Evolutionary conservation across 2,113 vertebrate genomes (phyloP).

Genomic region (Terrapene triunguis): DNA sequence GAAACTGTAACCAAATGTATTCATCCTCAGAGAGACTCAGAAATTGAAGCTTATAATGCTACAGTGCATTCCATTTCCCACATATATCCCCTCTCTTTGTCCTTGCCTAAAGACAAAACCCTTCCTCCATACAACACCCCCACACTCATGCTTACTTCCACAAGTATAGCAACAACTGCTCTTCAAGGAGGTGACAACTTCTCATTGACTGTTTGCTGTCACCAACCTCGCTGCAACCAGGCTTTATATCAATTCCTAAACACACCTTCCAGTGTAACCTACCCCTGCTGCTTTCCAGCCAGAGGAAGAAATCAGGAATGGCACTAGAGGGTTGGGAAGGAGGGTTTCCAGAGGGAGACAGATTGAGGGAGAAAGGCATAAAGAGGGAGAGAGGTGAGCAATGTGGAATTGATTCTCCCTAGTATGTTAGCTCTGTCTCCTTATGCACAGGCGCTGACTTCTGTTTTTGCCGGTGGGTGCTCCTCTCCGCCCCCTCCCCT

Average conservation of each 20-base stretch:
- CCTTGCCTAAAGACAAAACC: fast-evolving
- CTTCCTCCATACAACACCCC: background rate
- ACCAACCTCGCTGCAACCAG: background rate
- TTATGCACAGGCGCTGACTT: too few relatives aligned
- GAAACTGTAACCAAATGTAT: background rate
- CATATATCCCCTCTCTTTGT: too few relatives aligned
- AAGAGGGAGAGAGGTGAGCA: background rate
- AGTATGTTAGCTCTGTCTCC: background rate
- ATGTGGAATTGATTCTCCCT: background rate
- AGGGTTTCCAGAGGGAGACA: background rate
- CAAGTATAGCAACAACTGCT: background rate
- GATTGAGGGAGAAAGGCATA: background rate
- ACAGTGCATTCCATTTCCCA: background rate
- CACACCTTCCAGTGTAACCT: background rate
- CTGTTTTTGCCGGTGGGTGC: too few relatives aligned
- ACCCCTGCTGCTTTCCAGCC: background rate
- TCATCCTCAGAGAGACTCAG: background rate
- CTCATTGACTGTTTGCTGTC: fast-evolving
- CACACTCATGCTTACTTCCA: fast-evolving
- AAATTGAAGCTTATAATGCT: background rate
- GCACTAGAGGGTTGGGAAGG: background rate
- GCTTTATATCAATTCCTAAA: background rate
- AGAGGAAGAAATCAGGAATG: background rate
- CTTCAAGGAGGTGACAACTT: background rate
- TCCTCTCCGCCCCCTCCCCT: too few relatives aligned